Percentiles rank a stretch among this genome's conserved stretches.
Evolutionary conservation across 2,113 vertebrate species (phyloP).

Genomic region (Malurus elegans): DNA sequence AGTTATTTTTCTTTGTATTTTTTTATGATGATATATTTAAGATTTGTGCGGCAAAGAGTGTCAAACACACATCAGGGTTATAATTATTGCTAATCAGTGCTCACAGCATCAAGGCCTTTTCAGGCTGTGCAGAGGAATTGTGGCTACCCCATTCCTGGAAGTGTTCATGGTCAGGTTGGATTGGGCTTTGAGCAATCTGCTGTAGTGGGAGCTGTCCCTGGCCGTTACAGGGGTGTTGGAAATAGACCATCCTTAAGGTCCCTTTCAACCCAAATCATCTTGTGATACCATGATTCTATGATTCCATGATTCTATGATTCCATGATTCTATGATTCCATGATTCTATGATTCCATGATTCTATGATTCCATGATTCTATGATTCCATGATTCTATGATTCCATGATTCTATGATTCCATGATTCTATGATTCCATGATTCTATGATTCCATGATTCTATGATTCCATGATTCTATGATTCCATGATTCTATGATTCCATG

Average conservation of each 20-base stretch:
- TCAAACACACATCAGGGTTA: neutral
- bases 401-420: neutral
- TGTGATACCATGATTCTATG: too few relatives aligned
- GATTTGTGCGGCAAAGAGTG: neutral
- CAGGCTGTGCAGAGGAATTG: neutral
- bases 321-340: neutral
- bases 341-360: neutral
- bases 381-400: neutral
- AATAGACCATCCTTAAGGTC: too few relatives aligned
- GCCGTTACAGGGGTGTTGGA: rapidly evolving
- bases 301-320: neutral
- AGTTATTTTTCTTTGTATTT: neutral
- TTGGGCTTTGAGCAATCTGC: neutral
- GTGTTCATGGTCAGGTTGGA: neutral
- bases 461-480: neutral
- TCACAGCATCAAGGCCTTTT: neutral
- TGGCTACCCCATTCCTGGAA: neutral
- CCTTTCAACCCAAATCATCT: neutral
- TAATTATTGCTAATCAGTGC: neutral
- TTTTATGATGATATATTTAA: neutral
- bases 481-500: neutral
- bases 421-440: neutral
- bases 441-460: neutral
- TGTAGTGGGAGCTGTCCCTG: neutral
- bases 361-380: rapidly evolving